A percentile compares a stretch with the other conserved stretches of the same genome.
These are phyloP conservation scores for Macropis europaea DNA, from an alignment of 2,888 invertebrate species.

Conservation along the genomic window DNA sequence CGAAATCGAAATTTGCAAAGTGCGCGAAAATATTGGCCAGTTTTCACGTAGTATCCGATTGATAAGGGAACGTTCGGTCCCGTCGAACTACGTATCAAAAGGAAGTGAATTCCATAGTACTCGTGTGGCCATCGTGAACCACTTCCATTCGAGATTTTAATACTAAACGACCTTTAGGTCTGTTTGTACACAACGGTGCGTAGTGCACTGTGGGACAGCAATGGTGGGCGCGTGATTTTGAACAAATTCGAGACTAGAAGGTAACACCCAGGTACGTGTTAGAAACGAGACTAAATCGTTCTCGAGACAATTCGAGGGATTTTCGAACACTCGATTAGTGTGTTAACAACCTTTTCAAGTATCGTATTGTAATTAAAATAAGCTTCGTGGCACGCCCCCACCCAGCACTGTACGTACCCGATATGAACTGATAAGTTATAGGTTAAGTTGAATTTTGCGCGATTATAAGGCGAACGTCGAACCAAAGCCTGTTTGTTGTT, in stretches of 20 bases:
- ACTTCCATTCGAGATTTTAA: slow-evolving; percentile 38
- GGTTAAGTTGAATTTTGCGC: slow-evolving; percentile 71
- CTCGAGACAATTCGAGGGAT: background rate
- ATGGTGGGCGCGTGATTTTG: slow-evolving; percentile 82
- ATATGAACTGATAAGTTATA: slow-evolving; percentile 72
- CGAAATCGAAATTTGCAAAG: slow-evolving; percentile 75
- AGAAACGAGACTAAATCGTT: slow-evolving; percentile 8
- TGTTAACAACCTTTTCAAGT: background rate
- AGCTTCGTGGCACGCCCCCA: slow-evolving; percentile 67
- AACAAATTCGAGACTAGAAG: slow-evolving; percentile 77
- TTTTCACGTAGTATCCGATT: slow-evolving; percentile 4
- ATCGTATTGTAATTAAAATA: slow-evolving; percentile 32
- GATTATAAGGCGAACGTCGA: slow-evolving; percentile 15
- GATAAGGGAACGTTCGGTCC: slow-evolving; percentile 11
- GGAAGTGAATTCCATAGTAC: slow-evolving; percentile 21
- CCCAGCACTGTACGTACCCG: slow-evolving; percentile 65
- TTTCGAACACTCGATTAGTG: background rate
- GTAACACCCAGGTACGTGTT: slow-evolving; percentile 59
- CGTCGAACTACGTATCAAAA: background rate
- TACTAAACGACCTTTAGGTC: slow-evolving; percentile 63
- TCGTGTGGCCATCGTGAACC: slow-evolving; percentile 9
- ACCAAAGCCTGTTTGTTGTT: slow-evolving; percentile 5
- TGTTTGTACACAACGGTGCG: slow-evolving; percentile 75
- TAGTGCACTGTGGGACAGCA: slow-evolving; percentile 77
- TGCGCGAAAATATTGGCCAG: slow-evolving; percentile 68